Evolutionary conservation across 2,888 invertebrate species (phyloP), one percentile per base, ranked within the genome.

Genomic region (Danaus chrysippus): DNA sequence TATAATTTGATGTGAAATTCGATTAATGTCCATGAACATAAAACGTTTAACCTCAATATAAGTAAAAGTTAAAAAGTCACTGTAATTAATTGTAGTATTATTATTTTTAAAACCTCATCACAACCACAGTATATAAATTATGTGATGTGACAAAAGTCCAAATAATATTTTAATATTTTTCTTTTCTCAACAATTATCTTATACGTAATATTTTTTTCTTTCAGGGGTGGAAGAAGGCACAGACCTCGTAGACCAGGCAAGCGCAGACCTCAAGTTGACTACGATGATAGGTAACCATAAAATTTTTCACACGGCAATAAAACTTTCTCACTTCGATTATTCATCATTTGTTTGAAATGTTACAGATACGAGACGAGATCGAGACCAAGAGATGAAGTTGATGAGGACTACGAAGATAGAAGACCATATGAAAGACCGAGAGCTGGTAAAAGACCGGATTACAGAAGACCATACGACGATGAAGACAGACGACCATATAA

Each of bases 241-340:
- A 86, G 93, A 61, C 92, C 92, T 17, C 92, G 92, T 34, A 82
- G 89, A 63, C 93, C 93, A 8, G 90, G 79, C 0, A 82, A 84
- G 58, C 87, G 93, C 59, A 88, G 94, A 64, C 94, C 94, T 17
- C 93, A 92, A 52, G 94, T 93, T 56, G 94, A 94, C 44, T 92
- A 93, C 58, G 93, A 94, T 64, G 93, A 93, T 12, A 92, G 93
- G 78, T 92, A 82, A 65, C 12, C 13, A 13, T 1, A 46, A 46
- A 46, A n/a, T 13, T 9, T 13, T 3, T n/a, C 1, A 13, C 9
- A 13, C 3, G 9, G 13, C 12, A 13, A 13, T n/a, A 46, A 46
- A 46, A 46, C 13, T 13, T 12, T 46, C 1, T 43, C 46, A 13
- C 1, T 1, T 46, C 12, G 13, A n/a, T 13, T 9, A n/a, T 46